Conservation (phyloP, 2,888 invertebrate species). For the Lucinisca nassula region DNA sequence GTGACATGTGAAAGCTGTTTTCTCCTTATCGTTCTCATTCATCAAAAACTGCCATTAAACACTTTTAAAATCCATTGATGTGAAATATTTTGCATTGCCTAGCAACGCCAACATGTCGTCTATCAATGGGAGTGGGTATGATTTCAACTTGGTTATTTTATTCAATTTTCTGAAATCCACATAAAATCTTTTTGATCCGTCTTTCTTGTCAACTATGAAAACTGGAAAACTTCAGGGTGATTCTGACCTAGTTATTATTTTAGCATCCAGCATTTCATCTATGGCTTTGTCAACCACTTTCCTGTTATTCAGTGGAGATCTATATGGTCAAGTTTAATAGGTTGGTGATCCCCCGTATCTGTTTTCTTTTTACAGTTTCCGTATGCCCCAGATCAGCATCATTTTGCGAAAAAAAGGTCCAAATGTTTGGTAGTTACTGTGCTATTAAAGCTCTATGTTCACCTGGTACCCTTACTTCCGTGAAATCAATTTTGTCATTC, state of each 20-base stretch:
- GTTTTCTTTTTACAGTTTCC: slow-evolving; percentile 38
- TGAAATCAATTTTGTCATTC: not conserved
- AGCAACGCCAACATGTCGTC: slow-evolving; percentile 51
- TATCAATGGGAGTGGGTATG: slow-evolving; percentile 48
- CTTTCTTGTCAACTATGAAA: slow-evolving; percentile 38
- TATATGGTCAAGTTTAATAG: slow-evolving; percentile 21
- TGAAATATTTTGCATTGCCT: slow-evolving; percentile 54
- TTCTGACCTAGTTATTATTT: not conserved
- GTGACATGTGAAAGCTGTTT: slow-evolving; percentile 57
- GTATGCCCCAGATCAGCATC: slow-evolving; percentile 47
- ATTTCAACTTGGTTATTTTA: slow-evolving; percentile 38
- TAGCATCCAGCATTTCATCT: slow-evolving; percentile 15
- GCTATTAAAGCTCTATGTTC: slow-evolving; percentile 12
- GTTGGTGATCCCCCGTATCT: not conserved
- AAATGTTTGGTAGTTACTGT: slow-evolving; percentile 27
- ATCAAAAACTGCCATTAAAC: slow-evolving; percentile 59
- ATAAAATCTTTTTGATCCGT: slow-evolving; percentile 43
- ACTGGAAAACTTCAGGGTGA: slow-evolving; percentile 22
- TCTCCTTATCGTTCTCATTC: slow-evolving; percentile 41
- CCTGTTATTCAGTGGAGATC: slow-evolving; percentile 21
- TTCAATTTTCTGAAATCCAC: slow-evolving; percentile 44
- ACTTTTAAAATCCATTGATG: slow-evolving; percentile 50
- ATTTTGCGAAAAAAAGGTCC: slow-evolving; percentile 44
- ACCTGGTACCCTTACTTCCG: slow-evolving; percentile 12
- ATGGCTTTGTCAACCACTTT: slow-evolving; percentile 13